Evolutionary conservation across 1,140 invertebrate species (phyloP).

Genomic region (Heliconius congener): DNA sequence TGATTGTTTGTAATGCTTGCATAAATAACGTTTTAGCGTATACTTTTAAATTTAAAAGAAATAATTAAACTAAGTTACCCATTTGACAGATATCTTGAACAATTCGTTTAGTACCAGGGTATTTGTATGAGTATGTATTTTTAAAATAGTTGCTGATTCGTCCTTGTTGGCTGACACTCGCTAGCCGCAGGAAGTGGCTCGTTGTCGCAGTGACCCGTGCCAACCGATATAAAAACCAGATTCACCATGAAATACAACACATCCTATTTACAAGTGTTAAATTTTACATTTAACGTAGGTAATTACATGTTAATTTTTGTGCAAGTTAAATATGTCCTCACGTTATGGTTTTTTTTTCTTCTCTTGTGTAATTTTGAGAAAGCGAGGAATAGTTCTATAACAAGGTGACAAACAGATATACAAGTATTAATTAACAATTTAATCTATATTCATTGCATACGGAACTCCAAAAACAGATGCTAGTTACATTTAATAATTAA

Average conservation of each 20-base stretch:
- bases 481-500: too few species aligned
- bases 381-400: too few species aligned
- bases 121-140: conserved; percentile 16
- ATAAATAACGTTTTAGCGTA: neutral
- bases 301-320: too few species aligned
- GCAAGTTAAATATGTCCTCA: too few species aligned
- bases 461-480: too few species aligned
- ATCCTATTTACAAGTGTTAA: neutral
- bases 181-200: conserved; percentile 66
- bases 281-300: neutral
- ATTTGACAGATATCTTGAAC: neutral
- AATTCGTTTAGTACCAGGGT: neutral
- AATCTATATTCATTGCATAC: too few species aligned
- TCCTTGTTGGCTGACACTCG: conserved; percentile 57
- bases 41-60: too few species aligned
- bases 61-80: neutral
- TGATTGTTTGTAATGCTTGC: neutral
- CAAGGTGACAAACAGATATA: too few species aligned
- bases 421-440: too few species aligned
- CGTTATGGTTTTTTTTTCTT: too few species aligned
- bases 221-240: conserved; percentile 35
- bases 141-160: conserved; percentile 48
- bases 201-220: conserved; percentile 67
- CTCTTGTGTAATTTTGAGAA: too few species aligned
- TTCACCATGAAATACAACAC: neutral